Evolutionary conservation across 2,888 invertebrate species (phyloP), one percentile per base, ranked within the genome.

Genomic region (Galeruca laticollis): DNA sequence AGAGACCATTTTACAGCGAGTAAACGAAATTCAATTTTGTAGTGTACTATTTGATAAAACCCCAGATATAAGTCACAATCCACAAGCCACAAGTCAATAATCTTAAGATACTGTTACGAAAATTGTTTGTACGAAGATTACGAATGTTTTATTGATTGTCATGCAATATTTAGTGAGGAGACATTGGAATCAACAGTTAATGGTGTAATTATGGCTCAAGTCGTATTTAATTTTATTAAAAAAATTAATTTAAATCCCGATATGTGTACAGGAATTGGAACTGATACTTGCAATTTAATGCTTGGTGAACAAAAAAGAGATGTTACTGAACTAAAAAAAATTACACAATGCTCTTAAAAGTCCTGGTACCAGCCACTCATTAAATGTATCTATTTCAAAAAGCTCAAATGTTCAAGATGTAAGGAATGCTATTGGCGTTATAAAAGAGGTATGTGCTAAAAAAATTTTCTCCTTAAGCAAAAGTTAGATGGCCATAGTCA

Each of bases 141-240:
- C 62, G 18, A 63, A 59, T 43, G 57, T n/a, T 69, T 69, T 63
- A 49, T 63, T n/a, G 68, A 69, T 20, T 51, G 61, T 18, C 68
- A 69, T 40, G 54, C 62, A 47, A 26, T 15, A 20, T 21, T 31
- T 21, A 43, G 51, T 51, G 35, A 31, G 31, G 51, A 60, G 13
- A 54, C 54, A n/a, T 52, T 52, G 35, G 68, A 68, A 68, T 52
- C 68, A 35, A 40, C 49, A 18, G 31, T 59, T 33, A 59, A 35
- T 33, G 35, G 35, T n/a, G n/a, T n/a, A n/a, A n/a, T n/a, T n/a
- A n/a, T n/a, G n/a, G n/a, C n/a, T n/a, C n/a, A n/a, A 20, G 33
- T 47, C 35, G 21, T 43, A 64, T 51, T 37, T 51, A 64, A 59
- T n/a, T 21, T 26, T 15, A 15, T 18, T 64, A 26, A 65, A 69